Percentiles rank a stretch among this genome's conserved stretches.
Evolutionary conservation across 2,888 invertebrate species (phyloP).

Genomic region (Flexamia atlantica): DNA sequence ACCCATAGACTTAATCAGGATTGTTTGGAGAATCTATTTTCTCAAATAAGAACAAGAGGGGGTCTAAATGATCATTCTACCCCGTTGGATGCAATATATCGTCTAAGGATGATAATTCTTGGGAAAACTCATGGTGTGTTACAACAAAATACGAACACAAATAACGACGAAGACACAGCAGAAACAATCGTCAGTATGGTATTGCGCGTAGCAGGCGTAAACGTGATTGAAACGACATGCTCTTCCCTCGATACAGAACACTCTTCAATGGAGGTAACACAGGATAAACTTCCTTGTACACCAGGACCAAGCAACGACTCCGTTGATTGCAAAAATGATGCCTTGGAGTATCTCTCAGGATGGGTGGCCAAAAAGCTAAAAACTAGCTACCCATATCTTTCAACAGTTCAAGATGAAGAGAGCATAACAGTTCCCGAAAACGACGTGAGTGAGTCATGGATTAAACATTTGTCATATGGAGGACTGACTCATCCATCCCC

Average conservation of each 20-base stretch:
- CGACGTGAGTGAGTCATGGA: constrained; percentile 6
- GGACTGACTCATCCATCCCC: constrained; percentile 24
- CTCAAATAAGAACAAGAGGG: constrained; percentile 66
- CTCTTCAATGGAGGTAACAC: background rate
- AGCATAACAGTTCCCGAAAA: background rate
- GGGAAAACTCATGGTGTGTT: constrained; percentile 65
- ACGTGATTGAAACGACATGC: background rate
- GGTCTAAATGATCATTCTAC: constrained; percentile 69
- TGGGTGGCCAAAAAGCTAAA: constrained; percentile 48
- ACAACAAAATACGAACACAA: constrained; percentile 42
- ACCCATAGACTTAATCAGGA: constrained; percentile 54
- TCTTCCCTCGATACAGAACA: background rate
- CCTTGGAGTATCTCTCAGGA: constrained; percentile 14
- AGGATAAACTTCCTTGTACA: background rate
- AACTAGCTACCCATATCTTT: background rate
- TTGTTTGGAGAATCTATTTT: constrained; percentile 54
- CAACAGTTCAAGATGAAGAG: too few relatives aligned
- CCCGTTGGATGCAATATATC: constrained; percentile 67
- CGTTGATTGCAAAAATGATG: background rate
- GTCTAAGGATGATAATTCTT: constrained; percentile 68
- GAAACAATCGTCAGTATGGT: constrained; percentile 54
- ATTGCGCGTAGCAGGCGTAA: constrained; percentile 16
- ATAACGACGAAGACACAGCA: constrained; percentile 8
- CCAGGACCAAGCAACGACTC: background rate
- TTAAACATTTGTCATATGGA: constrained; percentile 42